Conservation (phyloP, 2,113 vertebrate genomes). For the Madoqua kirkii region DNA sequence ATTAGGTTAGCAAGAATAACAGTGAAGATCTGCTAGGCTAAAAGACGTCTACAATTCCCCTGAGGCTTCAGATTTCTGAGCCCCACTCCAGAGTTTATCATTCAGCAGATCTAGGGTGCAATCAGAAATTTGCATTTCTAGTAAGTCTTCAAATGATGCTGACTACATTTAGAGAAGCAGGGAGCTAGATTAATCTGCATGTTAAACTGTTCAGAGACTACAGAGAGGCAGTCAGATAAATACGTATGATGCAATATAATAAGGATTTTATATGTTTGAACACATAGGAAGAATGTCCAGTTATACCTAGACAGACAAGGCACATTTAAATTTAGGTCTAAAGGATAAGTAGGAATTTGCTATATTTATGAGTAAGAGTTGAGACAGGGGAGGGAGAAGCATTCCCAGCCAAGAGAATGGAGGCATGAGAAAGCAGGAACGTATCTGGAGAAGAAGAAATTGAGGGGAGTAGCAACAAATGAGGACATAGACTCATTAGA, state of each 20-base stretch:
- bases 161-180: background rate
- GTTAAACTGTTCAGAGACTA: background rate
- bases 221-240: background rate
- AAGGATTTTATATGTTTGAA: background rate
- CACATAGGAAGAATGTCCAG: background rate
- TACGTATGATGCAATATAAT: background rate
- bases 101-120: background rate
- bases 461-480: background rate
- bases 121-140: background rate
- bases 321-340: background rate
- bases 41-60: background rate
- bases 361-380: background rate
- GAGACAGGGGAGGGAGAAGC: background rate
- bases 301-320: background rate
- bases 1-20: background rate
- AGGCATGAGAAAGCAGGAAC: background rate
- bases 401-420: background rate
- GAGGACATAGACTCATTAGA: background rate
- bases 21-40: background rate
- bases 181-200: background rate
- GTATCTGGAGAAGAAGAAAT: background rate
- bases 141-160: background rate
- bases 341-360: background rate
- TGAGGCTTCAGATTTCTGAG: background rate
- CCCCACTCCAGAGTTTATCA: background rate